Evolutionary conservation across 2,113 vertebrate species (phyloP), one percentile per base, ranked within the genome.

Genomic region (Paramormyrops kingsleyae): DNA sequence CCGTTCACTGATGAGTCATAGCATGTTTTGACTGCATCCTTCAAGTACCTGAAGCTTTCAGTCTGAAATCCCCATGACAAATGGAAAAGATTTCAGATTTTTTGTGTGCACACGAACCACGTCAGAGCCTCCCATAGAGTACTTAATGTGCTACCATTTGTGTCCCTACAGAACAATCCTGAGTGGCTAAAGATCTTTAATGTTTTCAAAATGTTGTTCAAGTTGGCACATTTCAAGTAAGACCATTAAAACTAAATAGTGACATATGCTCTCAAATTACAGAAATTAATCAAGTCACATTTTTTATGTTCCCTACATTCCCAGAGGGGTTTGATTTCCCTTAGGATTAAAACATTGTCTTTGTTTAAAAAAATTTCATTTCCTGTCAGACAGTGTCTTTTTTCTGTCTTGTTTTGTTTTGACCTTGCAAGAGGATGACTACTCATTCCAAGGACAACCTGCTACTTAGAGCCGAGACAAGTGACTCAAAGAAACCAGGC

Each of bases 261-360:
- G 89, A 91, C 94, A 94, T 93, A 94, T 95, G 93, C 93, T 94
- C 66, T 83, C 87, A 94, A 94, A 94, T 94, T 90, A 70, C 94
- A 92, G 89, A 66, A 92, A 91, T 91, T 90, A 91, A 91, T 91
- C 70, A 90, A 88, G 92, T 90, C 90, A 92, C 92, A 92, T 91
- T 93, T 93, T 91, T 91, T 92, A 89, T 3, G 86, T 90, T 93
- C 83, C 91, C 91, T 77, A 85, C 27, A 9, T 92, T 90, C 93
- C 93, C 94, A 93, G 93, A 95, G 92, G 93, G 94, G 90, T 90
- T 87, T 92, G 92, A 93, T 95, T 93, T 95, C 94, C 93, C 92
- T 4, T 39, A 77, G 87, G 77, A 84, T 47, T 53, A 47, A 89
- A 89, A 87, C 87, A 74, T 91, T 56, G 15, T 88, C 88, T 88